Base-by-base conservation (phyloP, 2,113 vertebrate genomes). In the Acanthochromis polyacanthus region DNA sequence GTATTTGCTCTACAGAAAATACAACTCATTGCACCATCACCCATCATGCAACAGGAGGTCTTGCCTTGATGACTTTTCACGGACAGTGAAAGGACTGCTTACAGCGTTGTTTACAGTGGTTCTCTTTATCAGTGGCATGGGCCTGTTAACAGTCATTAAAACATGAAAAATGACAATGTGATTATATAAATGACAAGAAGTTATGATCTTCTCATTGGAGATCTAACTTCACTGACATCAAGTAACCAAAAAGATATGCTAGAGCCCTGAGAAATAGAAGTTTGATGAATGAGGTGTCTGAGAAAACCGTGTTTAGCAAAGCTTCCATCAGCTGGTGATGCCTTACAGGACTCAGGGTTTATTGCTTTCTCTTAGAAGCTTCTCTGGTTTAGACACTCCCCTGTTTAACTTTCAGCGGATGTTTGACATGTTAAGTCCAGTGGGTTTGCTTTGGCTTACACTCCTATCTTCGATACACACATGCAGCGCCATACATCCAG, bases 381-480 rank as follows among this genome's bases (percentile, higher is more conserved):
- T 66, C 82, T 73, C 71, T 50, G 63, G 43, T 46, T 60, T 22
- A 70, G 74, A 80, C 67, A 64, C 55, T 61, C 69, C 43, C 19
- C 52, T 69, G 51, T 60, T 79, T 56, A 43, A 32, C 43, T 45
- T 75, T 50, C 1, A 40, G 63, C 57, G 55, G 38, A 84, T 78
- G 63, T 88, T 87, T 86, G 87, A 83, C 80, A 71, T 56, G 51
- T 22, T 72, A 64, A 87, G 22, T 78, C 81, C 52, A 70, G 53
- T 10, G 7, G 75, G 79, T 80, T 89, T 66, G 36, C 17, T 19
- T 64, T 28, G 78, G 56, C 66, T 65, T 62, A 57, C 15, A 17
- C 40, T 69, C 28, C 45, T 69, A 65, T 53, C 69, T 73, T 25
- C 1, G 30, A 45, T 6, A 58, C 28, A 78, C 10, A 14, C 16